Evolutionary conservation across 1,140 invertebrate species (phyloP).

Genomic region (Drosophila eugracilis): DNA sequence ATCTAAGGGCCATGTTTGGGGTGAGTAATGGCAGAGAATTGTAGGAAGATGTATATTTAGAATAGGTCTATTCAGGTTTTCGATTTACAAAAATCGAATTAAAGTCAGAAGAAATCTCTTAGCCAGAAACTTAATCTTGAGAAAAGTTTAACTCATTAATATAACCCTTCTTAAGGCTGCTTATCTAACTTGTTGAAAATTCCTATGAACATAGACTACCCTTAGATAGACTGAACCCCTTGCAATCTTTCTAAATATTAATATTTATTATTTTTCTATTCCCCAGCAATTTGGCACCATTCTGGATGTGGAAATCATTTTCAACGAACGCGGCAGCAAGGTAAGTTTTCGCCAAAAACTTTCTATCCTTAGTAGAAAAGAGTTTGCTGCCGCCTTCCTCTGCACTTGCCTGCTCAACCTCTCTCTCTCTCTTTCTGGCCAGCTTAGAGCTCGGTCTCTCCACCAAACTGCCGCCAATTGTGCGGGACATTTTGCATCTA

Average conservation of each 20-base stretch:
- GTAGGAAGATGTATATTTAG: too few relatives aligned
- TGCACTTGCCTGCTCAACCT: constrained; percentile 11
- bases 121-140: too few relatives aligned
- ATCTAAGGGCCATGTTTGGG: constrained; percentile 98
- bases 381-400: constrained; percentile 6
- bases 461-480: constrained; percentile 32
- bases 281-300: constrained; percentile 98
- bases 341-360: constrained; percentile 89
- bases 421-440: background rate
- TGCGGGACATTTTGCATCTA: constrained; percentile 55
- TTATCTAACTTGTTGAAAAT: too few relatives aligned
- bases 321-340: constrained; percentile 99
- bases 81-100: too few relatives aligned
- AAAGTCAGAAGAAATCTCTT: too few relatives aligned
- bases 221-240: too few relatives aligned
- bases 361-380: constrained; percentile 4
- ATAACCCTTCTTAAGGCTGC: too few relatives aligned
- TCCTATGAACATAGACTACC: background rate
- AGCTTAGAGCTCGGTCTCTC: background rate
- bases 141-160: background rate
- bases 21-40: constrained; percentile 88
- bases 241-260: constrained; percentile 8
- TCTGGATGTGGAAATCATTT: constrained; percentile 99
- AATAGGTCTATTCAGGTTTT: too few relatives aligned
- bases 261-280: constrained; percentile 74